These are phyloP conservation scores for Platypus cylindrus DNA, from an alignment of 2,888 invertebrate species.

Conservation along the genomic window DNA sequence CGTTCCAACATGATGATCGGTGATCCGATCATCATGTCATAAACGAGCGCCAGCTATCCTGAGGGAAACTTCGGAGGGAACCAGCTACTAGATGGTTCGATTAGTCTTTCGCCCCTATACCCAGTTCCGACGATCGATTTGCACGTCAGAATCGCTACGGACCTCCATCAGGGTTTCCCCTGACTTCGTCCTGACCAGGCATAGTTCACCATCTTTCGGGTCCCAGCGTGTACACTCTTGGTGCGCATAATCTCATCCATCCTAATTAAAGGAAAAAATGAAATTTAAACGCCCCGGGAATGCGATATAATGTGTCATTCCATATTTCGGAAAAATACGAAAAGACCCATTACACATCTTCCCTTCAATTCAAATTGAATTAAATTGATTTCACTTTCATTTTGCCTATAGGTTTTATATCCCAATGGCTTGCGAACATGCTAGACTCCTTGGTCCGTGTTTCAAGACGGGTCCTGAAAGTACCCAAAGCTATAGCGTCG, in stretches of 20 bases:
- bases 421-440: constrained; percentile 59
- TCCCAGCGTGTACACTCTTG: constrained; percentile 53
- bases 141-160: constrained; percentile 64
- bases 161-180: constrained; percentile 59
- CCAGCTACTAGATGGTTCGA: constrained; percentile 69
- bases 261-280: too few species aligned
- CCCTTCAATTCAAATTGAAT: constrained; percentile 29
- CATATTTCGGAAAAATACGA: too few species aligned
- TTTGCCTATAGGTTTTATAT: constrained; percentile 48
- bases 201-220: constrained; percentile 63
- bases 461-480: constrained; percentile 59
- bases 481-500: constrained; percentile 32
- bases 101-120: constrained; percentile 59
- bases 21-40: too few species aligned
- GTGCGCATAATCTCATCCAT: constrained; percentile 40
- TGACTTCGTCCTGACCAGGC: constrained; percentile 42
- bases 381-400: constrained; percentile 58
- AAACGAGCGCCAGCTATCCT: constrained; percentile 34
- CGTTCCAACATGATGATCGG: too few species aligned
- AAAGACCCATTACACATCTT: too few species aligned
- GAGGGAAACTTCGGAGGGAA: constrained; percentile 66
- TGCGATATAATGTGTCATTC: constrained; percentile 19
- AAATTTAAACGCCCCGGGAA: constrained; percentile 40
- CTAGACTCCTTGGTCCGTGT: constrained; percentile 65
- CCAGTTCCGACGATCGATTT: constrained; percentile 67